Evolutionary conservation across 2,888 invertebrate species (phyloP).

Genomic region (Stenoptilia bipunctidactyla): DNA sequence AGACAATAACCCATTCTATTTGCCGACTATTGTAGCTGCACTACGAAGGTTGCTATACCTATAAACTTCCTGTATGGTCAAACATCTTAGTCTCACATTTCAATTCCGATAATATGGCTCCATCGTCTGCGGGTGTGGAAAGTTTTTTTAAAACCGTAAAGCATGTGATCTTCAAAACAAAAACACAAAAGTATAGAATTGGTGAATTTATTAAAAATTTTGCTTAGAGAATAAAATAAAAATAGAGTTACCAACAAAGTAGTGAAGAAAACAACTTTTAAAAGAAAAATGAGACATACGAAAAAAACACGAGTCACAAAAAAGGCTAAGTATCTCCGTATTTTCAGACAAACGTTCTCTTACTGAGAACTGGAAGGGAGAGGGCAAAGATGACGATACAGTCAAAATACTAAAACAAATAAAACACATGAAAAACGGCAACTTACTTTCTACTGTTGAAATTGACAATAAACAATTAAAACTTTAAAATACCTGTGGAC

Average conservation of each 20-base stretch:
- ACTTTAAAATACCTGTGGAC: no score
- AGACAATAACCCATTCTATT: neutral
- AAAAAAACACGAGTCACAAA: neutral
- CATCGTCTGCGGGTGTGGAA: neutral
- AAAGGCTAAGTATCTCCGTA: neutral
- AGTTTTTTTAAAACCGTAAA: neutral
- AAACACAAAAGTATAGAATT: neutral
- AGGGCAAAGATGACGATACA: neutral
- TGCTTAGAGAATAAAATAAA: neutral
- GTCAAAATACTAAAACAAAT: neutral
- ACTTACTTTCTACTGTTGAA: no score
- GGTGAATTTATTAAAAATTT: neutral
- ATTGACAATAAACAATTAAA: no score
- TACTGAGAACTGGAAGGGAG: neutral
- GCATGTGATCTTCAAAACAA: neutral
- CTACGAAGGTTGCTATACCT: neutral
- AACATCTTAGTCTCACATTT: neutral
- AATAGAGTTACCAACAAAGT: neutral
- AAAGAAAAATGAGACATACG: neutral
- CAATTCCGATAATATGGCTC: no score
- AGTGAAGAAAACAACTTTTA: neutral
- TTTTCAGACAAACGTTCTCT: neutral
- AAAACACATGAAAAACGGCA: neutral
- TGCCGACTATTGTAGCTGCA: neutral
- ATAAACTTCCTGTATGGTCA: neutral